Percentiles rank a stretch among this genome's conserved stretches.
Evolutionary conservation across 2,888 invertebrate species (phyloP).

Genomic region (Pheosia tremula): DNA sequence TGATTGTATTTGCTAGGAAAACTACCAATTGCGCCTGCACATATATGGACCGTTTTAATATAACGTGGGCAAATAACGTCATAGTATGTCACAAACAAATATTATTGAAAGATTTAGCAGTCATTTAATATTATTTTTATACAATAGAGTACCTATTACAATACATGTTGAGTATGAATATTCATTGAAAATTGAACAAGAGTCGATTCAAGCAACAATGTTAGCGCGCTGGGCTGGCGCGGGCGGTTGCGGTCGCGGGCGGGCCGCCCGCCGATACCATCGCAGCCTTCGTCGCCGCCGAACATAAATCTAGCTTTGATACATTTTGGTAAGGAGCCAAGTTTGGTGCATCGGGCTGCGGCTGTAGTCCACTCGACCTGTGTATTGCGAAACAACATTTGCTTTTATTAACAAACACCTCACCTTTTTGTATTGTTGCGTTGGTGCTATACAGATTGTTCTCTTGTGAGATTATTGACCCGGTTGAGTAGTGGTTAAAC

Average conservation of each 20-base stretch:
- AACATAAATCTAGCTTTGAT: slow-evolving; percentile 82
- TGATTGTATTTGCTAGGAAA: not conserved
- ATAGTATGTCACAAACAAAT: not conserved
- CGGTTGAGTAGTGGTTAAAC: no score
- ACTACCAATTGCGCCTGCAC: not conserved
- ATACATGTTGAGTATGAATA: not conserved
- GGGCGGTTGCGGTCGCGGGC: slow-evolving; percentile 16
- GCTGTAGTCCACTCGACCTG: slow-evolving; percentile 51
- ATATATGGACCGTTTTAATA: not conserved
- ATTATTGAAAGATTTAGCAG: not conserved
- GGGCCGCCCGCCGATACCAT: slow-evolving; percentile 61
- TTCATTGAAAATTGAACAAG: not conserved
- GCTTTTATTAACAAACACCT: slow-evolving; percentile 48
- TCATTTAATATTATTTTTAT: not conserved
- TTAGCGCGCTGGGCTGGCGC: slow-evolving; percentile 15
- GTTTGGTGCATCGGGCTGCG: slow-evolving; percentile 50
- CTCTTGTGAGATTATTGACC: no score
- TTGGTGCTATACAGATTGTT: not conserved
- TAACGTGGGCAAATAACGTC: not conserved
- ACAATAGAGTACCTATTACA: not conserved
- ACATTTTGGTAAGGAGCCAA: slow-evolving; percentile 82
- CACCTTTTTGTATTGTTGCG: slow-evolving; percentile 13
- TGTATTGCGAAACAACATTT: slow-evolving; percentile 55
- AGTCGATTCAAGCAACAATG: slow-evolving; percentile 1
- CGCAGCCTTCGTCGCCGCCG: slow-evolving; percentile 72